Base-by-base conservation (phyloP, 1,140 invertebrate genomes). In the Lepidotrigona ventralis region DNA sequence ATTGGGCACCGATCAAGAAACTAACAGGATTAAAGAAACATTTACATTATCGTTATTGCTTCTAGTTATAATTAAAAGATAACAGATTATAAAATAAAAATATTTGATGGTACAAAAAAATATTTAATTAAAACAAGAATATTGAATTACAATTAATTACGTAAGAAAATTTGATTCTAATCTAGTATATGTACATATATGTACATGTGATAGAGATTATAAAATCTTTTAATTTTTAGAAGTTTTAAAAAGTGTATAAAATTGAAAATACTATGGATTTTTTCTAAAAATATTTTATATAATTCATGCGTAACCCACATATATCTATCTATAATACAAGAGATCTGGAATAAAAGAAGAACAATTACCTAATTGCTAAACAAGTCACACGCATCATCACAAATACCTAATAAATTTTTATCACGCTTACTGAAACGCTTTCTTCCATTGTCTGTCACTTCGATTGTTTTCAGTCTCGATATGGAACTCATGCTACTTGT, bases 1-100 rank as follows among this genome's bases (percentile, higher is more conserved):
- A 11, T 81, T 60, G n/a, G 63, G 77, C n/a, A 83, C 82, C 66
- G 79, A 82, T 78, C 64, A 23, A 60, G 11, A 60, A 60, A 60
- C 2, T n/a, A n/a, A 60, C 58, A 5, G 58, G n/a, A 8, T 46
- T 46, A n/a, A 0, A 14, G 5, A n/a, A 3, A 46, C 6, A 39
- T 39, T 39, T 6, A 39, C 39, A 39, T 39, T 39, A 39, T 39
- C 39, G 39, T 39, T 39, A 8, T 39, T 39, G 39, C 8, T 39
- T 39, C 39, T 8, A 46, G 9, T 46, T 46, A 46, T 6, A 8
- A 46, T 33, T 33, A 46, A 46, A 46, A 0, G 6, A 46, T 46
- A 46, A 8, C 9, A 46, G 39, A 8, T 9, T 8, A 46, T 46
- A 6, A 46, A 46, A 46, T 46, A 46, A 0, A 9, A 46, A 8